Base-by-base conservation (phyloP, 2,113 vertebrate species). In the Euleptes europaea region DNA sequence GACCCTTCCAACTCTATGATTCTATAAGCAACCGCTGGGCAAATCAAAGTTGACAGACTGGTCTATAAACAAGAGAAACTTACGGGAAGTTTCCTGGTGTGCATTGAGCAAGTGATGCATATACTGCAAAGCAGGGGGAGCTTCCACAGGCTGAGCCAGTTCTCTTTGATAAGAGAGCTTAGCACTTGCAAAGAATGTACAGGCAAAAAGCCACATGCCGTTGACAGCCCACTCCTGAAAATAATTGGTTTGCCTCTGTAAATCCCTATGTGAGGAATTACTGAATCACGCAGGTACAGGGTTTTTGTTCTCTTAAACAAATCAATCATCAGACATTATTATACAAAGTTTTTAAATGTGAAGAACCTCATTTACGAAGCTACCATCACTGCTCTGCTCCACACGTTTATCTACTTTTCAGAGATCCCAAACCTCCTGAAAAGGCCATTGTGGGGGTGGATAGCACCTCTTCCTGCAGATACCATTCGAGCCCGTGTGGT, bases 361-460 rank as follows among this genome's bases (percentile, higher is more conserved):
- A 42, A 38, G 44, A 80, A 44, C 42, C 28, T 47, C 12, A 26
- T 80, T 49, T 49, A 51, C 33, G 31, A 49, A 47, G 31, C 33
- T 51, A 26, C 69, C n/a, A 23, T 35, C 42, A 69, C 42, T 63
- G n/a, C 19, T 49, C 44, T 49, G 42, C 65, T 80, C 70, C 38
- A 65, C 14, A 12, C 38, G 31, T 63, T 63, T 26, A 26, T 63
- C 60, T 44, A 44, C 38, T 79, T 66, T 44, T 44, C 42, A 80
- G 31, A 80, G 42, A 26, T 31, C n/a, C 66, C 65, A 49, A 1
- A 35, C 33, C 1, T n/a, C 3, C 6, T 28, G 70, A 72, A 89
- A 80, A 28, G n/a, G 38, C 23, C 0, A 0, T 1, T 79, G 80
- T 63, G 49, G 77, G 49, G 17, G 3, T 77, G 11, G 51, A 3